Evolutionary conservation across 2,888 invertebrate species (phyloP), one percentile per base, ranked within the genome.

Genomic region (Mimumesa dahlbomi): DNA sequence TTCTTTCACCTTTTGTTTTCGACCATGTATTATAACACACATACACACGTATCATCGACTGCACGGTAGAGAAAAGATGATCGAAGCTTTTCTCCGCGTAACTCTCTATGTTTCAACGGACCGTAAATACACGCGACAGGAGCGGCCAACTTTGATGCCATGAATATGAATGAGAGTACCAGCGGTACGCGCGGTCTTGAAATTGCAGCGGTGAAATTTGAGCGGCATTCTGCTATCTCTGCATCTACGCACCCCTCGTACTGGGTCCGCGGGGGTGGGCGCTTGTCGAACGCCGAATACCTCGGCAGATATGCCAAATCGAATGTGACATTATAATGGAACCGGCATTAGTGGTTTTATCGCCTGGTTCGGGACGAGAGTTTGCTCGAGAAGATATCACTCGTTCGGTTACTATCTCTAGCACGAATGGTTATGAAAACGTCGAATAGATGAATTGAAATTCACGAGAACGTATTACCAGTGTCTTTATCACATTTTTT

Each of bases 281-380:
- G 70, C 64, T 54, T 46, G 52, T 53, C 58, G 79, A 50, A 54
- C 52, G 43, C 38, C 53, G 64, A 73, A 76, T 53, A 74, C 58
- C 75, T 48, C 19, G 49, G 58, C 64, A 74, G 76, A 69, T 81
- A 80, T 80, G 82, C 79, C 77, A 83, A 85, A 87, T 87, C 85
- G 86, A 84, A 87, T 85, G 84, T 84, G 86, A 87, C 84, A 76
- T 87, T 84, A 86, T 86, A 85, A 85, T 85, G 85, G 85, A 85
- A 79, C 77, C 75, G 73, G 83, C 84, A 85, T 84, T 85, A 86
- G 86, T 81, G 85, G 85, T 84, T 85, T 84, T 82, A 81, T 74
- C 61, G 64, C 65, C 50, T 56, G 68, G 52, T 72, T 67, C 76
- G 74, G 67, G 75, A 77, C 63, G 69, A 69, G 73, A 82, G 79